Base-by-base conservation (phyloP, 2,888 invertebrate genomes). In the Melanostoma scalare region DNA sequence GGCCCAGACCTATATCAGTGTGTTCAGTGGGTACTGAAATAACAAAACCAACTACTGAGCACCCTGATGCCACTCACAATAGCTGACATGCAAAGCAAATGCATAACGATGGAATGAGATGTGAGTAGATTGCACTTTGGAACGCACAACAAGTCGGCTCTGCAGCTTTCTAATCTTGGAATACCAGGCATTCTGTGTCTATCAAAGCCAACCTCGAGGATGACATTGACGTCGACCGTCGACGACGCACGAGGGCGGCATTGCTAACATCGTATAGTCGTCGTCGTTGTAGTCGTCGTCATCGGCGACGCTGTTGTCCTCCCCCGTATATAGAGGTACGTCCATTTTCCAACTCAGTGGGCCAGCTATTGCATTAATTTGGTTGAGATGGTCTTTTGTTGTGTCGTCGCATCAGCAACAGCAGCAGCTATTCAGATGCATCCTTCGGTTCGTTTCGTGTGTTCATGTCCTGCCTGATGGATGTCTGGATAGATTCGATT, bases 371-470 rank as follows among this genome's bases (percentile, higher is more conserved):
- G 78, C 84, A 84, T 84, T 75, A 84, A 84, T 79, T 78, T 84
- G 84, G 74, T 84, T 84, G 74, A 84, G 79, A 79, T 84, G 74
- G 79, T 74, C 84, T 84, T 79, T 84, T 84, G 84, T 79, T 74
- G 65, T 67, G 42, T 36, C 63, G 73, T 52, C 33, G 53, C 60
- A 48, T 52, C 60, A 52, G 71, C 52, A 52, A 35, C 60, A 44
- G 52, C 48, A 56, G 33, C 6, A 67, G 53, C 63, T 68, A 60
- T 46, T 53, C 61, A 61, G 46, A 61, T 61, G 61, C 61, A 67
- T 53, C 67, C 65, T 72, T 52, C 20, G 58, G 42, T 46, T 52
- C 38, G 55, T 56, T 6, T 44, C 40, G 52, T 52, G 55, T 73
- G 40, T 50, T 36, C 46, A 58, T 76, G 75, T 76, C 69, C 61